Evolutionary conservation across 2,888 invertebrate species (phyloP).

Genomic region (Trichacis sp.): DNA sequence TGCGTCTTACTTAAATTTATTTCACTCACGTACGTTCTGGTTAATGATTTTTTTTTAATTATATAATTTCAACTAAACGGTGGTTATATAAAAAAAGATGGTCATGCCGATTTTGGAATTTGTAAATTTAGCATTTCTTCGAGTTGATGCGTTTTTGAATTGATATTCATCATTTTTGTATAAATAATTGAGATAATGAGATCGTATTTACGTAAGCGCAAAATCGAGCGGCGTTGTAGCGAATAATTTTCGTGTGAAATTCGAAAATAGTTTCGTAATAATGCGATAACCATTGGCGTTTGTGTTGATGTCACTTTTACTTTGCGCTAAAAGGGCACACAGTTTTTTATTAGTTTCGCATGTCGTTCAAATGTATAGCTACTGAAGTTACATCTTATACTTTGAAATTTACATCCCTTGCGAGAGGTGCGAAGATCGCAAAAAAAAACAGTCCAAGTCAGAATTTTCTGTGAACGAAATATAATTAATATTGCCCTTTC

Average conservation of each 20-base stretch:
- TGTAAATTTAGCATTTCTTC: too few species aligned
- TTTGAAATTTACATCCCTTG: conserved; percentile 49
- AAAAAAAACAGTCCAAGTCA: conserved; percentile 8
- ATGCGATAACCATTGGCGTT: conserved; percentile 3
- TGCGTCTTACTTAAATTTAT: too few species aligned
- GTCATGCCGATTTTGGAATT: too few species aligned
- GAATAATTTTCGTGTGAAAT: background rate
- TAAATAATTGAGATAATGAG: too few species aligned
- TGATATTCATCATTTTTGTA: too few species aligned
- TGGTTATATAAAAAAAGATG: too few species aligned
- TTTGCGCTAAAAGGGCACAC: background rate
- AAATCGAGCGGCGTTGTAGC: background rate
- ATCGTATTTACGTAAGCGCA: background rate
- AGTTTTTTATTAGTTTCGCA: background rate
- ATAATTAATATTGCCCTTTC: too few species aligned
- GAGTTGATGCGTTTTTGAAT: too few species aligned
- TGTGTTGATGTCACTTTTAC: background rate
- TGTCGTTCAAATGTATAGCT: conserved; percentile 7
- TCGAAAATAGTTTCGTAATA: background rate
- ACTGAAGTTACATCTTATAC: conserved; percentile 68
- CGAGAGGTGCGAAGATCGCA: conserved; percentile 19
- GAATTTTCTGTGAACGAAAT: too few species aligned
- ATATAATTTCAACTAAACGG: too few species aligned
- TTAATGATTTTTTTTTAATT: too few species aligned
- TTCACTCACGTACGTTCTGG: too few species aligned